These are phyloP conservation scores for Zonotrichia leucophrys DNA, from an alignment of 2,113 vertebrate genomes.

Conservation along the genomic window DNA sequence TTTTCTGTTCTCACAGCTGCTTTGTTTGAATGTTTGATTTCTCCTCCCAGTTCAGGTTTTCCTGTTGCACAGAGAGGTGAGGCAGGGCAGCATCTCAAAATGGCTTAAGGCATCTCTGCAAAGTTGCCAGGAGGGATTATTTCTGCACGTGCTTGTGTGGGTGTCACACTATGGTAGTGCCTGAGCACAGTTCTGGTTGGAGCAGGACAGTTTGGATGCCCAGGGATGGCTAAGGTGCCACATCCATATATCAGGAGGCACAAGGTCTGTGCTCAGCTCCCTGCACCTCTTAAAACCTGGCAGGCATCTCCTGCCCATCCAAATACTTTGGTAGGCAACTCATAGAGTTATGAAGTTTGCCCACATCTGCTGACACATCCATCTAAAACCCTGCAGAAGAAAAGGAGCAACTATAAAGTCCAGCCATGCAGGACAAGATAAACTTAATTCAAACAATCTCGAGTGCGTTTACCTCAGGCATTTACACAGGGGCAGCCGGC, in stretches of 20 bases:
- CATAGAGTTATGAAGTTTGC: not conserved
- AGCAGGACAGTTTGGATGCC: not conserved
- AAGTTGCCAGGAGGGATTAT: not conserved
- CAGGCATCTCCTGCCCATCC: not conserved
- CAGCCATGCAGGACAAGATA: constrained; percentile 7
- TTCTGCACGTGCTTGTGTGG: not conserved
- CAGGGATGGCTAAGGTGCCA: not conserved
- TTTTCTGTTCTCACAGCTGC: not conserved
- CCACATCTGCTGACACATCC: not conserved
- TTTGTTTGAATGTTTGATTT: not conserved
- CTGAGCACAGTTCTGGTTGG: not conserved
- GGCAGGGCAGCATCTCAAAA: not conserved
- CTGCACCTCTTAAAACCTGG: not conserved
- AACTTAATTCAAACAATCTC: constrained; percentile 39
- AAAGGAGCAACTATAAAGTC: constrained; percentile 29
- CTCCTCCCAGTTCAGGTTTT: not conserved
- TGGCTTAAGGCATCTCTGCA: not conserved
- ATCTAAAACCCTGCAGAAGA: not conserved
- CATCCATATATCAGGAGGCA: not conserved
- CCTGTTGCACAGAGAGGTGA: not conserved
- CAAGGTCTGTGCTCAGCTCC: not conserved
- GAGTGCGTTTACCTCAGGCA: not conserved
- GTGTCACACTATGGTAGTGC: not conserved
- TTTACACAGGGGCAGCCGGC: not conserved
- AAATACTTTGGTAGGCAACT: not conserved